phyloP scores from a whole-genome alignment of 1,140 invertebrate genomes.

The Heliothis subflexa region DNA sequence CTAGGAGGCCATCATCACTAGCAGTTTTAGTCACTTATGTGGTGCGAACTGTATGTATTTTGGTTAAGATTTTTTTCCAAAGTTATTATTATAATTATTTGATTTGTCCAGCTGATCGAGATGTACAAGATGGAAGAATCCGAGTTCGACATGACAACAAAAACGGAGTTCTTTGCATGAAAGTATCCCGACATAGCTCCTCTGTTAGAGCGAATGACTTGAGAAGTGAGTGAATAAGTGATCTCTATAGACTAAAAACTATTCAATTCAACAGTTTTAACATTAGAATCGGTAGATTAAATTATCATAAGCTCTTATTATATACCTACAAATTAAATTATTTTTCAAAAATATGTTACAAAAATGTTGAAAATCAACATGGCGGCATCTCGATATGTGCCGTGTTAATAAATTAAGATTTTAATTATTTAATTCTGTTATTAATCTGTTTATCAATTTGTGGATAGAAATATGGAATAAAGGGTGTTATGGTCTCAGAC shows the following conservation, averaged over 20 bases:
- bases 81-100: too few relatives aligned
- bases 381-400: background rate
- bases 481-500: conserved; percentile 15
- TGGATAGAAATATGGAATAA: background rate
- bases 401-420: conserved; percentile 5
- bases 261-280: conserved; percentile 29
- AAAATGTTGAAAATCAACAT: background rate
- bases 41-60: too few relatives aligned
- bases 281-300: conserved; percentile 4
- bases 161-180: conserved; percentile 96
- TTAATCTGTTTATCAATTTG: background rate
- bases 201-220: conserved; percentile 72
- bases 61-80: too few relatives aligned
- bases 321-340: conserved; percentile 31
- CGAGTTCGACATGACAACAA: conserved; percentile 95
- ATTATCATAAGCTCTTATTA: conserved; percentile 3
- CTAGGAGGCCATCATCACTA: too few relatives aligned
- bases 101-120: conserved; percentile 93
- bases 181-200: conserved; percentile 80
- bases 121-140: conserved; percentile 98
- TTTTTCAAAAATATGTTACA: conserved; percentile 12
- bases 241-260: conserved; percentile 53
- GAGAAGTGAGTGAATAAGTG: conserved; percentile 65
- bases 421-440: conserved; percentile 13
- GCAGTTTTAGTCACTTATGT: too few relatives aligned